Conservation (phyloP, 2,797 vertebrate genomes). For the Macropodus opercularis region DNA sequence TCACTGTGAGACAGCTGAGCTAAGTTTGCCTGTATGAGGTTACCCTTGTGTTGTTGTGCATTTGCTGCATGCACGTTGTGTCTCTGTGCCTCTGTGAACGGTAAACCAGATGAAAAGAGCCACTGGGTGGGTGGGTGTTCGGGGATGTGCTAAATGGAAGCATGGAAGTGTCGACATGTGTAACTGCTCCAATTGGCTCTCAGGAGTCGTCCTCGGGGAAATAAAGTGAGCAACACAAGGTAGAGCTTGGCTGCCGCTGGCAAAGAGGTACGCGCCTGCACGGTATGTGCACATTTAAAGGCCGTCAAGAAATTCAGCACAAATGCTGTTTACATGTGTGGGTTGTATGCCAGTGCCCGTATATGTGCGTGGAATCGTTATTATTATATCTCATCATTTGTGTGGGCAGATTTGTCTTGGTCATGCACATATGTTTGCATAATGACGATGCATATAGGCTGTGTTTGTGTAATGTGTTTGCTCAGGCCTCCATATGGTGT, state of each 20-base stretch:
- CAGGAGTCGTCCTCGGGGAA: conserved; percentile 72
- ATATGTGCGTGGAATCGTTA: neutral
- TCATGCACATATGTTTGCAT: conserved; percentile 7
- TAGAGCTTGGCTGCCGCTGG: conserved; percentile 39
- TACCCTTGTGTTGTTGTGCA: conserved; percentile 27
- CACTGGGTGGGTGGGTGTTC: conserved; percentile 31
- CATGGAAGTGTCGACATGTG: conserved; percentile 65
- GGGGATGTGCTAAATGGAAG: conserved; percentile 57
- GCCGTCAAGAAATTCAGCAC: conserved; percentile 9
- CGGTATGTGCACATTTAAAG: conserved; percentile 25
- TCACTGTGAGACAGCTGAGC: conserved; percentile 31
- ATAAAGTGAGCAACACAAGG: conserved; percentile 60
- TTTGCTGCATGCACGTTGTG: conserved; percentile 5
- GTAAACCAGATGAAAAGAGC: conserved; percentile 53
- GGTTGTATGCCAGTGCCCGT: no score
- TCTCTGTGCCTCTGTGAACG: conserved; percentile 19
- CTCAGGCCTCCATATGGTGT: conserved; percentile 54
- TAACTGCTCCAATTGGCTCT: conserved; percentile 71
- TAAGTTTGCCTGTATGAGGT: conserved; percentile 16
- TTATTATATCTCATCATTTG: neutral
- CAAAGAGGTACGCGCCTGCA: conserved; percentile 46
- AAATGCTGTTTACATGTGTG: no score
- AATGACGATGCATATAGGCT: conserved; percentile 20
- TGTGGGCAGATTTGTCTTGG: neutral
- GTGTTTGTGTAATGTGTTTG: conserved; percentile 42